These are phyloP conservation scores for Ammodytes marinus DNA, from an alignment of 2,113 vertebrate species.

Conservation along the genomic window DNA sequence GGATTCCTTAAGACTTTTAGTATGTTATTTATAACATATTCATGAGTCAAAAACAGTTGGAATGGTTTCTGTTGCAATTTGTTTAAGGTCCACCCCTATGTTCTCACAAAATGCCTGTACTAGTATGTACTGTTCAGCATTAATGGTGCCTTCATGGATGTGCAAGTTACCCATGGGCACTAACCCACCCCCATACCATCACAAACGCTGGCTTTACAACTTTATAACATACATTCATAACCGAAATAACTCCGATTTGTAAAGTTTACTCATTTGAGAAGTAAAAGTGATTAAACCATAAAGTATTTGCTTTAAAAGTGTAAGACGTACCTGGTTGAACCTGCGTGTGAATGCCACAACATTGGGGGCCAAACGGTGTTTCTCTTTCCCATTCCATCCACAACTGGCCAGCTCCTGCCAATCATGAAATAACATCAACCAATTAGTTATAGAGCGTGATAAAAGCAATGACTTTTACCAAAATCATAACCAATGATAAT, in stretches of 20 bases:
- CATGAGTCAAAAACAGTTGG: no score
- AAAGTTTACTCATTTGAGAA: not conserved
- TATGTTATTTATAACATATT: no score
- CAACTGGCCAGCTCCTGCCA: constrained; percentile 93
- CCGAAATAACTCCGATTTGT: not conserved
- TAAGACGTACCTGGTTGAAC: constrained; percentile 91
- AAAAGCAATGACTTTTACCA: not conserved
- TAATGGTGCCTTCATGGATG: no score
- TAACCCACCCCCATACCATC: no score
- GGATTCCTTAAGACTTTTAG: no score
- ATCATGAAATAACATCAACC: constrained; percentile 24
- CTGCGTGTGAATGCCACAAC: constrained; percentile 95
- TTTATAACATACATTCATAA: not conserved
- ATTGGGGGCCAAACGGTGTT: constrained; percentile 93
- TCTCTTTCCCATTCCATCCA: constrained; percentile 97
- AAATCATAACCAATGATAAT: not conserved
- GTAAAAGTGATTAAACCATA: not conserved
- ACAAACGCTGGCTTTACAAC: no score
- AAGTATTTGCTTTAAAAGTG: not conserved
- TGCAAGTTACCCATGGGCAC: no score
- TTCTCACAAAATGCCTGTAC: no score
- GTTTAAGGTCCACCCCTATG: no score
- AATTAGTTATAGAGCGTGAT: not conserved
- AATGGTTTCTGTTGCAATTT: no score
- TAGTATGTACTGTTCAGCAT: no score